These are phyloP conservation scores for Dipus sagitta DNA, from an alignment of 2,797 vertebrate genomes.

Conservation along the genomic window DNA sequence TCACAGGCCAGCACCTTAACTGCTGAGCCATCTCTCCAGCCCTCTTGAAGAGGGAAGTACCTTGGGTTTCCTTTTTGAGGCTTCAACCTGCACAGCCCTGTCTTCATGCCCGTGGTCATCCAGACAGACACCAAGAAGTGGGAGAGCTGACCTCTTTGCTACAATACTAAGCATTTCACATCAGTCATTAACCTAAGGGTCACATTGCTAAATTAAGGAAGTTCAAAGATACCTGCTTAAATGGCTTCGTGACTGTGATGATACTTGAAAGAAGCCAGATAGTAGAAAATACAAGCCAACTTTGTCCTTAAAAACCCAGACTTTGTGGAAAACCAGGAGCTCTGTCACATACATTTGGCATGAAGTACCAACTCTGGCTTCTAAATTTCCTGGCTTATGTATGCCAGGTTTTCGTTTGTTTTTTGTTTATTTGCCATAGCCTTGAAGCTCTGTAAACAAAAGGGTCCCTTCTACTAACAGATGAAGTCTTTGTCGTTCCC, in stretches of 20 bases:
- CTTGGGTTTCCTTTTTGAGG: slow-evolving; percentile 60
- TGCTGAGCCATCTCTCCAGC: no score
- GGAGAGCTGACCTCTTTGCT: slow-evolving; percentile 27
- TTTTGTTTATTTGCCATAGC: slow-evolving; percentile 6
- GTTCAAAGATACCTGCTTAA: slow-evolving; percentile 85
- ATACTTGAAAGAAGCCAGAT: slow-evolving; percentile 74
- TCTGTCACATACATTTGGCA: not conserved
- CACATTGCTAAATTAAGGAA: slow-evolving; percentile 71
- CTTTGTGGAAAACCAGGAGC: slow-evolving; percentile 52
- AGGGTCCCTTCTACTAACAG: slow-evolving; percentile 56
- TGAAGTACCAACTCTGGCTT: not conserved
- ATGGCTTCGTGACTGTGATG: slow-evolving; percentile 80
- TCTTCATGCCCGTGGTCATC: slow-evolving; percentile 9
- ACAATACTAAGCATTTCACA: slow-evolving; percentile 61
- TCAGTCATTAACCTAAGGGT: slow-evolving; percentile 69
- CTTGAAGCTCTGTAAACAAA: slow-evolving; percentile 58
- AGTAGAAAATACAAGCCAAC: slow-evolving; percentile 82
- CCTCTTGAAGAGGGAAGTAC: slow-evolving; percentile 23
- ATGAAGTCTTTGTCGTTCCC: slow-evolving; percentile 39
- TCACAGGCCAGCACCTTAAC: no score
- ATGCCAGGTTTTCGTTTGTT: slow-evolving; percentile 3
- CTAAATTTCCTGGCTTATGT: slow-evolving; percentile 57
- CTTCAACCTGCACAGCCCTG: slow-evolving; percentile 16
- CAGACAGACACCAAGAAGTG: not conserved
- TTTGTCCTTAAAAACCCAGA: slow-evolving; percentile 72